Evolutionary conservation across 2,888 invertebrate species (phyloP).

Genomic region (Dryomyza anilis): DNA sequence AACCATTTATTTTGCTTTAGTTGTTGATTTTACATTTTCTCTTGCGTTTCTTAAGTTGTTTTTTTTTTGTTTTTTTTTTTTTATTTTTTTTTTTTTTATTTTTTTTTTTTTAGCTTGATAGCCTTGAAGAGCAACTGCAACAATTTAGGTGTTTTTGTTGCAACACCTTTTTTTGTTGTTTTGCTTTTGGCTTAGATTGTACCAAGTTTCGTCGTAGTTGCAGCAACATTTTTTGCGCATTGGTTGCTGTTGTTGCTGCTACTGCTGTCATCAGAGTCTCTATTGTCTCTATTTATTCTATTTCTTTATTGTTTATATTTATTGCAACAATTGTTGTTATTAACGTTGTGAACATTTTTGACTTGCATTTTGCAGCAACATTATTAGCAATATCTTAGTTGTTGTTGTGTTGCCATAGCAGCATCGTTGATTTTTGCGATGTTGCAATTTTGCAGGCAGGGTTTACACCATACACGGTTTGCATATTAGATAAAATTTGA

Average conservation of each 20-base stretch:
- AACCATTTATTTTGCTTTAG: conserved; percentile 11
- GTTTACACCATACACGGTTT: too few relatives aligned
- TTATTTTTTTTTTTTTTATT: neutral
- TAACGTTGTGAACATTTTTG: neutral
- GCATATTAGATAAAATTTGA: too few relatives aligned
- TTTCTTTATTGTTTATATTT: neutral
- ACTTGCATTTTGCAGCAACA: too few relatives aligned
- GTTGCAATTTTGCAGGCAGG: too few relatives aligned
- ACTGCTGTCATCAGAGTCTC: neutral
- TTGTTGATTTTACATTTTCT: conserved; percentile 9
- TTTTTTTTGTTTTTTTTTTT: conserved; percentile 14
- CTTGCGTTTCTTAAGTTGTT: conserved; percentile 5
- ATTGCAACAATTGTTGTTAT: neutral
- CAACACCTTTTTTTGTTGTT: conserved; percentile 25
- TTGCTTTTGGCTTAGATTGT: conserved; percentile 29
- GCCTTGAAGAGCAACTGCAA: conserved; percentile 48
- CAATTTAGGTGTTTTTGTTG: conserved; percentile 28
- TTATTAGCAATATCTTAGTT: too few relatives aligned
- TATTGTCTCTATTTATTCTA: neutral
- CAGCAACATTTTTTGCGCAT: conserved; percentile 24
- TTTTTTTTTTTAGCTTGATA: conserved; percentile 36
- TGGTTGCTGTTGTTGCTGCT: neutral
- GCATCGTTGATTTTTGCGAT: too few relatives aligned
- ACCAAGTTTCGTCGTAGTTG: conserved; percentile 27
- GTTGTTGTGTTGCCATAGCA: too few relatives aligned